Evolutionary conservation across 2,888 invertebrate species (phyloP).

Genomic region (Tetramorium bicarinatum): DNA sequence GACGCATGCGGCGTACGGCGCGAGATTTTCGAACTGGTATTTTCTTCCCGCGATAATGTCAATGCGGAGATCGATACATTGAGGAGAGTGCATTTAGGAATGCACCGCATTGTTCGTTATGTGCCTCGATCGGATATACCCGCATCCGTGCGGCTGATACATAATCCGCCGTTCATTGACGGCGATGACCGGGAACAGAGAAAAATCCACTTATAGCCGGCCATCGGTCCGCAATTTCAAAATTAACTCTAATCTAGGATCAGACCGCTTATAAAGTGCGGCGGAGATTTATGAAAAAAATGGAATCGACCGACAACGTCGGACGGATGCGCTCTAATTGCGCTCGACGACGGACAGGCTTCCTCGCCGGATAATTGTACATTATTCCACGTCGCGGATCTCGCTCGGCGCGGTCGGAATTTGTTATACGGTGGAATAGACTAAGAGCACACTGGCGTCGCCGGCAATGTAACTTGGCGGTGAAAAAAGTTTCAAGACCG

Average conservation of each 20-base stretch:
- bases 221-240: conserved; percentile 69
- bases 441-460: conserved; percentile 2
- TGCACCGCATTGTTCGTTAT: conserved; percentile 59
- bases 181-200: conserved; percentile 58
- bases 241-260: conserved; percentile 75
- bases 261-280: conserved; percentile 72
- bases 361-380: conserved; percentile 55
- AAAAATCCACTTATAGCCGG: conserved; percentile 73
- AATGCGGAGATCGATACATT: conserved; percentile 36
- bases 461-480: conserved; percentile 15
- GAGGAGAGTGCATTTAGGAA: conserved; percentile 54
- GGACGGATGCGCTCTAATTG: conserved; percentile 57
- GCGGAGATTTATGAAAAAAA: conserved; percentile 60
- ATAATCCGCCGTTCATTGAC: conserved; percentile 68
- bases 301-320: conserved; percentile 36
- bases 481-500: conserved; percentile 31
- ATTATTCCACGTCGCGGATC: conserved; percentile 54
- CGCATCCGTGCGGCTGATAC: conserved; percentile 36
- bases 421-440: conserved; percentile 31
- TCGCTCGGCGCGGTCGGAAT: conserved; percentile 31
- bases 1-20: conserved; percentile 2
- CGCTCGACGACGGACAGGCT: conserved; percentile 57
- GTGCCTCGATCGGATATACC: conserved; percentile 56
- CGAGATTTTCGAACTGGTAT: conserved; percentile 37
- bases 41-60: conserved; percentile 10